A percentile compares a stretch with the other conserved stretches of the same genome.
phyloP scores from a whole-genome alignment of 1,140 invertebrate species.

The Drosophila kikkawai region DNA sequence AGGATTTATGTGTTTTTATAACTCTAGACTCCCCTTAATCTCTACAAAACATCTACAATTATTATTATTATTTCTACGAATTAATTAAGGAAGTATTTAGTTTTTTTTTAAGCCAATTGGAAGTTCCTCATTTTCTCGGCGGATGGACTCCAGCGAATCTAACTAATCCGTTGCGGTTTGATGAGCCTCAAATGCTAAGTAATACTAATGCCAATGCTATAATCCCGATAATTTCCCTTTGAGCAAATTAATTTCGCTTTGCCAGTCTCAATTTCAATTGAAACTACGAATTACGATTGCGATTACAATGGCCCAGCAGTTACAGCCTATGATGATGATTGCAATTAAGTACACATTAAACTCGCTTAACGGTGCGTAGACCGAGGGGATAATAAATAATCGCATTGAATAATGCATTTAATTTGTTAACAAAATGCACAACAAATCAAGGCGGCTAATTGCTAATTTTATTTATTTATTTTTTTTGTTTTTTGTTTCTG shows the following conservation, averaged over 20 bases:
- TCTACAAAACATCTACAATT: background rate
- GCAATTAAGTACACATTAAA: constrained; percentile 50
- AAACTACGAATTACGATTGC: constrained; percentile 25
- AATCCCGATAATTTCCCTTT: constrained; percentile 47
- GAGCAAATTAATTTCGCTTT: constrained; percentile 18
- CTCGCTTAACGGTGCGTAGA: constrained; percentile 67
- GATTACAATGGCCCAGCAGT: constrained; percentile 28
- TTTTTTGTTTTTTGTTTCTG: background rate
- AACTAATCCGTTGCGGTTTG: constrained; percentile 45
- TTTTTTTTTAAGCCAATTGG: background rate
- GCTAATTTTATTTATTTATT: constrained; percentile 8
- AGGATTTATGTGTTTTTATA: no score
- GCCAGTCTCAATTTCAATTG: constrained; percentile 45
- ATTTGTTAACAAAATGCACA: constrained; percentile 76
- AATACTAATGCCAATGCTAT: constrained; percentile 37
- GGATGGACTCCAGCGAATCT: constrained; percentile 13
- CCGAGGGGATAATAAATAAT: constrained; percentile 26
- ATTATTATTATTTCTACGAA: no score
- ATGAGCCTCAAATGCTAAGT: constrained; percentile 32
- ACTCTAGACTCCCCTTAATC: background rate
- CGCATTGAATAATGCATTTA: constrained; percentile 76
- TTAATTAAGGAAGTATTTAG: constrained; percentile 13
- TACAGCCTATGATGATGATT: constrained; percentile 43
- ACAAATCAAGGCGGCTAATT: constrained; percentile 50
- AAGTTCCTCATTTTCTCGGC: constrained; percentile 25